These are phyloP conservation scores for Lasiurus cinereus DNA, from an alignment of 2,113 vertebrate species.

Conservation along the genomic window DNA sequence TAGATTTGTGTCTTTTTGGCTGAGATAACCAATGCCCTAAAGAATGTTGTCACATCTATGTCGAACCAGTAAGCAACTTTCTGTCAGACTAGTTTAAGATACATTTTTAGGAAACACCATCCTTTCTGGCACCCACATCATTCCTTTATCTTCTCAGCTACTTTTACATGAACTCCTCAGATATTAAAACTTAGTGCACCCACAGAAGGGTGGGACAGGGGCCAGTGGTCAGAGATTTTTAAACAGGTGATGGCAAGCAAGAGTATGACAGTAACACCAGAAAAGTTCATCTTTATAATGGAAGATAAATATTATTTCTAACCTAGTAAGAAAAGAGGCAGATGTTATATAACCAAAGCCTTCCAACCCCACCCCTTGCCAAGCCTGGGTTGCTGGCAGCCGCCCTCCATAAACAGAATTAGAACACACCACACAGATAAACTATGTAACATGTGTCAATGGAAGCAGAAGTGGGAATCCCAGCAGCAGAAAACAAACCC, in stretches of 20 bases:
- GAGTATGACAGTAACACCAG: neutral
- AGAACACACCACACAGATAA: constrained; percentile 64
- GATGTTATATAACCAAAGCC: constrained; percentile 41
- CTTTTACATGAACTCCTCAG: neutral
- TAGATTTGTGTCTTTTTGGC: neutral
- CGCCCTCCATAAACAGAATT: constrained; percentile 35
- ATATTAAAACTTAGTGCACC: constrained; percentile 26
- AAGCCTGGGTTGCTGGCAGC: neutral
- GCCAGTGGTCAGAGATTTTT: constrained; percentile 55
- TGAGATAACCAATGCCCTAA: neutral
- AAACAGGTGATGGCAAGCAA: constrained; percentile 54
- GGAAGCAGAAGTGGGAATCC: constrained; percentile 21
- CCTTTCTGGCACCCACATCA: neutral
- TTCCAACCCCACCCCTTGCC: neutral
- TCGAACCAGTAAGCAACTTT: constrained; percentile 3
- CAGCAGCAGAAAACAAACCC: constrained; percentile 69
- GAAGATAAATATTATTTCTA: neutral
- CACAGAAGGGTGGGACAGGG: neutral
- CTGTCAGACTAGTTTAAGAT: constrained; percentile 27
- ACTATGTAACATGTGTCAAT: neutral
- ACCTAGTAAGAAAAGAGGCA: constrained; percentile 27
- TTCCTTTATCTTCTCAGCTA: constrained; percentile 26
- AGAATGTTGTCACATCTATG: neutral
- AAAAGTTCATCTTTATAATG: neutral
- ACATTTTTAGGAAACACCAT: neutral